A percentile compares a stretch with the other conserved stretches of the same genome.
Conservation (phyloP, 2,113 vertebrate genomes). For the Trematomus loennbergii region DNA sequence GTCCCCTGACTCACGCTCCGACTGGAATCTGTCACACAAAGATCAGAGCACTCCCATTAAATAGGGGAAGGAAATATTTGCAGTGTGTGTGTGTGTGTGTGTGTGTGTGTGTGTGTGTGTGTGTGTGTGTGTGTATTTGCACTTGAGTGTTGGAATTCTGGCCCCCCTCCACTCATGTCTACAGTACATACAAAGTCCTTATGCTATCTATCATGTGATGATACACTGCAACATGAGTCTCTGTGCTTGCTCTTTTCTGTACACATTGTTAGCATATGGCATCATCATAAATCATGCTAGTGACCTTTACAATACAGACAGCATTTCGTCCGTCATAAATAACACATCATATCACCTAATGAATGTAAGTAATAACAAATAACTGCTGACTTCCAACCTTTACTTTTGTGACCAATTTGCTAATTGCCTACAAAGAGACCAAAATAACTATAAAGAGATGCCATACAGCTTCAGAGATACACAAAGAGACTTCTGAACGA, state of each 20-base stretch:
- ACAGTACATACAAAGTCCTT: slow-evolving; percentile 25
- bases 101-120: neutral
- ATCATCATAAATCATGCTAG: slow-evolving; percentile 8
- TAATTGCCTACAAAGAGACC: too few species aligned
- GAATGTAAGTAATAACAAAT: neutral
- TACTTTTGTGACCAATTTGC: too few species aligned
- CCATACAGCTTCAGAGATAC: too few species aligned
- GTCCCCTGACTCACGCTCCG: slow-evolving; percentile 96
- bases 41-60: slow-evolving; percentile 41
- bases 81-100: neutral
- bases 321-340: too few species aligned
- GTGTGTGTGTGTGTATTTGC: neutral
- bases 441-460: too few species aligned
- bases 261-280: slow-evolving; percentile 22
- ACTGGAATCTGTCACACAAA: slow-evolving; percentile 91
- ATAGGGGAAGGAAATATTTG: slow-evolving; percentile 22
- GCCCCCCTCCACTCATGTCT: slow-evolving; percentile 7
- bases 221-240: slow-evolving; percentile 38
- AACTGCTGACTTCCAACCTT: neutral
- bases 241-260: neutral
- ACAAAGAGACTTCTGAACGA: too few species aligned
- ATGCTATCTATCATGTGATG: slow-evolving; percentile 24
- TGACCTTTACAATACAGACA: slow-evolving; percentile 3
- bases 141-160: slow-evolving; percentile 23
- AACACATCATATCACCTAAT: neutral